A percentile compares a stretch with the other conserved stretches of the same genome.
These are phyloP conservation scores for Harpalus rubripes DNA, from an alignment of 2,888 invertebrate species.

Conservation along the genomic window DNA sequence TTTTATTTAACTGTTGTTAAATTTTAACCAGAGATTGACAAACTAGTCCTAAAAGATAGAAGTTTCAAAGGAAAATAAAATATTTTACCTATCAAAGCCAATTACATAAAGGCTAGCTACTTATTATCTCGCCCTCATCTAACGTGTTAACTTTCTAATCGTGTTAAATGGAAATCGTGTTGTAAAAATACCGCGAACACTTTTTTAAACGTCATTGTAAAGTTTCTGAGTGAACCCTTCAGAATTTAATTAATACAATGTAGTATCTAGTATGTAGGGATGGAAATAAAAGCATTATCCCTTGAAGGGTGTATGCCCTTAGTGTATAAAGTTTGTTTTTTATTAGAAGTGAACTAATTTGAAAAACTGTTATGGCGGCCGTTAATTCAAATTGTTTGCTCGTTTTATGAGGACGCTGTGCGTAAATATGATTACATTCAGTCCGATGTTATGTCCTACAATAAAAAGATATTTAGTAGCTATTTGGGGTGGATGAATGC, in stretches of 20 bases:
- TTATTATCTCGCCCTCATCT: no score
- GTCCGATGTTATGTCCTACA: constrained; percentile 23
- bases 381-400: constrained; percentile 60
- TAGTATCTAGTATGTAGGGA: background rate
- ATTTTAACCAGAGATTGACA: no score
- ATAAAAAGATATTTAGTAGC: constrained; percentile 51
- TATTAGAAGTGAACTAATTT: constrained; percentile 56
- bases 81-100: no score
- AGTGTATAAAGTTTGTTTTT: constrained; percentile 47
- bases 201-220: background rate
- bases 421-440: constrained; percentile 54
- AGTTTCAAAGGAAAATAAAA: no score
- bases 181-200: no score
- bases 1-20: no score
- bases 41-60: no score
- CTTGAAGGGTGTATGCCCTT: background rate
- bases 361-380: constrained; percentile 52
- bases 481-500: constrained; percentile 18
- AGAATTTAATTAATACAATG: background rate
- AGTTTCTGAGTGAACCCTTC: background rate
- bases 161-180: no score
- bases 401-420: constrained; percentile 39
- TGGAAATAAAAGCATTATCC: background rate
- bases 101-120: no score
- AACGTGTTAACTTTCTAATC: no score